A percentile compares a stretch with the other conserved stretches of the same genome.
Evolutionary conservation across 1,140 invertebrate genomes (phyloP).

Genomic region (Muscidifurax raptorellus): DNA sequence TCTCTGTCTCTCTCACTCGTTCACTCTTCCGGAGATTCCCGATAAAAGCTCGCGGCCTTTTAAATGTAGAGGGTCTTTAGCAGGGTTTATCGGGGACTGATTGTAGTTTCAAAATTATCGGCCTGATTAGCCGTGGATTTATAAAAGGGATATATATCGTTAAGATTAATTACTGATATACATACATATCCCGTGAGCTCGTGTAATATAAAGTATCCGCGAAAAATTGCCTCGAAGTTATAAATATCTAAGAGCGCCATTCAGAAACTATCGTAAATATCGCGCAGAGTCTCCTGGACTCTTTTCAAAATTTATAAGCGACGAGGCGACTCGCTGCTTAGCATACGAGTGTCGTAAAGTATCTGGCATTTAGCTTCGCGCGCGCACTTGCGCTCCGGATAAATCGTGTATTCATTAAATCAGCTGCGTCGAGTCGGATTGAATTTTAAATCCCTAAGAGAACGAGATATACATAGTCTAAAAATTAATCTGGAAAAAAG

Average conservation of each 20-base stretch:
- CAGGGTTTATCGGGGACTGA: too few species aligned
- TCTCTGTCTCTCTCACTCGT: background rate
- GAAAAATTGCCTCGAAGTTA: background rate
- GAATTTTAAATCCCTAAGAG: background rate
- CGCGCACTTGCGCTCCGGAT: background rate
- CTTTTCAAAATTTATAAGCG: constrained; percentile 26
- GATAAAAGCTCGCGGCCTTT: background rate
- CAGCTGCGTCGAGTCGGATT: background rate
- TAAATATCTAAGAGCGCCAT: background rate
- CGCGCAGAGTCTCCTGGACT: background rate
- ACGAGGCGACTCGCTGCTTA: background rate
- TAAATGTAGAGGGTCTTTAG: background rate
- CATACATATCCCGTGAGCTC: background rate
- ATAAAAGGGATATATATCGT: background rate
- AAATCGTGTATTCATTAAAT: constrained; percentile 12
- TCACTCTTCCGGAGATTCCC: background rate
- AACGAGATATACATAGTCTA: too few species aligned
- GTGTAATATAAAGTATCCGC: too few species aligned
- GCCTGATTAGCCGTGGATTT: background rate
- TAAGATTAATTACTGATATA: background rate
- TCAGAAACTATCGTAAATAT: constrained; percentile 6
- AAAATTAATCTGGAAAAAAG: too few species aligned
- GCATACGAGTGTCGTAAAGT: constrained; percentile 29
- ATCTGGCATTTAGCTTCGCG: background rate
- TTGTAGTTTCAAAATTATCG: background rate